Base-by-base conservation (phyloP, 2,888 invertebrate species). In the Tenthredo distinguenda region DNA sequence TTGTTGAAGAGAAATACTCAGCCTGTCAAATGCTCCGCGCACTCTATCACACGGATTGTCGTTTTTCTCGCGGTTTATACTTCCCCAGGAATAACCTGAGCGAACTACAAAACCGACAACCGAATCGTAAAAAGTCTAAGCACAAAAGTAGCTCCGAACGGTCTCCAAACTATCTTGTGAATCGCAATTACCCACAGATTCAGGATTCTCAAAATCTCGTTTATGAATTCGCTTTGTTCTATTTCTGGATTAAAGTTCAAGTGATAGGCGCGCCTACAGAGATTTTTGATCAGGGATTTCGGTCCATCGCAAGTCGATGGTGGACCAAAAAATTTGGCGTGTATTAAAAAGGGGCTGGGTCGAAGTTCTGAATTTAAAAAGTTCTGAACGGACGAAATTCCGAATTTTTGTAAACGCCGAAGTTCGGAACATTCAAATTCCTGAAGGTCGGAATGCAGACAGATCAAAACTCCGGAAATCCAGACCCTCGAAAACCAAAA, bases 1-100 rank as follows among this genome's bases (percentile, higher is more conserved):
- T 62, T 81, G 12, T 40, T n/a, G 21, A 77, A 55, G 18, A 77
- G 55, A 77, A 55, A 77, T 81, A 40, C 47, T 34, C 9, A 62
- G 5, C n/a, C 21, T 26, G 40, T 77, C 31, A 31, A 50, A 55
- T 50, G n/a, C 18, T 50, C 55, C 34, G 55, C 12, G 9, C 62
- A 34, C 34, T 34, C 10, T 34, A 21, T 74, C 21, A 34, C 50
- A 26, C 31, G 55, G 31, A 77, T 77, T 31, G 12, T 31, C 50
- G 15, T 50, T 50, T 50, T 50, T 76, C 50, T 50, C 2, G 6
- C 76, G 43, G 72, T 43, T 72, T n/a, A 72, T 26, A 76, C 12
- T 50, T 76, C 50, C 31, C 21, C 7, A 40, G 15, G 26, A n/a
- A 21, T 18, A 1, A 21, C 2, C 3, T 12, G 26, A n/a, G 10